A percentile compares a stretch with the other conserved stretches of the same genome.
Evolutionary conservation across 1,140 invertebrate genomes (phyloP).

Genomic region (Drosophila pseudoobscura): DNA sequence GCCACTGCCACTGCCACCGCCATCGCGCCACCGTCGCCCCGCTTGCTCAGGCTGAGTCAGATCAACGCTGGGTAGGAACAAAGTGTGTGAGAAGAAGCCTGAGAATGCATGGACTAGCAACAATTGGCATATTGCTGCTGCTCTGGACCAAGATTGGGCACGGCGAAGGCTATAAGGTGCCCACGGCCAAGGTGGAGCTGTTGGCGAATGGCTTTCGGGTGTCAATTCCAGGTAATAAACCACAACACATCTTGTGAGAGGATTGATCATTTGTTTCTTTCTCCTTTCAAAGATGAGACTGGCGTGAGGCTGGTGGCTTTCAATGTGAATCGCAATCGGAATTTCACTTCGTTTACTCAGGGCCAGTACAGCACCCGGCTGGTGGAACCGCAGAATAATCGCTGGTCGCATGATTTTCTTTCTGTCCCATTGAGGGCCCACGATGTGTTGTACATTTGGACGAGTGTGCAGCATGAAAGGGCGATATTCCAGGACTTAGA

Average conservation of each 20-base stretch:
- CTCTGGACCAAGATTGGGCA: background rate
- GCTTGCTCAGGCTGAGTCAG: constrained; percentile 32
- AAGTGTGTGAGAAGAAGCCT: background rate
- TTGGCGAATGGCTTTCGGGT: constrained; percentile 60
- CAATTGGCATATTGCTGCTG: constrained; percentile 18
- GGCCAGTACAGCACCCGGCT: constrained; percentile 58
- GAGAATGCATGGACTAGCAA: constrained; percentile 18
- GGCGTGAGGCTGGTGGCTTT: constrained; percentile 71
- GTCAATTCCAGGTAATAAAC: constrained; percentile 67
- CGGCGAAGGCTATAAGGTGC: constrained; percentile 50
- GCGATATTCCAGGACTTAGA: constrained; percentile 52
- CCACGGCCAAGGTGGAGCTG: constrained; percentile 50
- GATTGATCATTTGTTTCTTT: background rate
- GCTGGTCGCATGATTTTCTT: constrained; percentile 54
- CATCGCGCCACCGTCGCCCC: constrained; percentile 9
- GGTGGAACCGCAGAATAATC: constrained; percentile 34
- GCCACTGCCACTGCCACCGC: constrained; percentile 10
- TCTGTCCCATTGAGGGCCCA: constrained; percentile 37
- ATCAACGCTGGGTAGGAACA: constrained; percentile 6
- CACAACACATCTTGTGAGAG: background rate
- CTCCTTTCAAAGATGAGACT: constrained; percentile 48
- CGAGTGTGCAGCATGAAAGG: constrained; percentile 64
- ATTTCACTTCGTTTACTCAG: constrained; percentile 62
- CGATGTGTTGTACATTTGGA: constrained; percentile 69
- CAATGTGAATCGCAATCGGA: constrained; percentile 75